Evolutionary conservation across 2,888 invertebrate genomes (phyloP), one percentile per base, ranked within the genome.

Genomic region (Trilocha varians): DNA sequence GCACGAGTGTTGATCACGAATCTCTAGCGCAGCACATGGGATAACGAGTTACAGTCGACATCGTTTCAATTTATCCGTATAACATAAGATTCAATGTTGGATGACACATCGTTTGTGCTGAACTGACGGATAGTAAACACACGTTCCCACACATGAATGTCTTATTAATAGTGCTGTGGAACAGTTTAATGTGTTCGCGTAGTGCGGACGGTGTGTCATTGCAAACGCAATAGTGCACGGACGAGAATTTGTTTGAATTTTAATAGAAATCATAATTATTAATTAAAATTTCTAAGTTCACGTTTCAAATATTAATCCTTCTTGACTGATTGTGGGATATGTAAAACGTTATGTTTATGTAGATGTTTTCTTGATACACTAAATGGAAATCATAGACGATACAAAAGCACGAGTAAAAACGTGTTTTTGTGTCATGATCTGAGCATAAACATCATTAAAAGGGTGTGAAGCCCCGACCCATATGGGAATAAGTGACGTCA

Each of bases 81-180:
- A 76, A 73, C 70, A 71, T 68, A 65, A 71, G 70, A 72, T 72
- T 71, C 65, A 75, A 76, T 70, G 71, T 66, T 64, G 69, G 71
- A 75, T 83, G 82, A 83, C 82, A 82, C 83, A 82, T 75, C 75
- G 70, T 65, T 74, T 67, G 79, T 66, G 68, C 71, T 67, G 71
- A 70, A 65, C 70, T 71, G 68, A 53, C 67, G 62, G 64, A 78
- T 82, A 80, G 84, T 83, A 83, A 84, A 83, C 80, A 76, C 59
- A 66, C 68, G 69, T 64, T 62, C 72, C 65, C 74, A 76, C 73
- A 76, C 72, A 67, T 72, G 69, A 67, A 64, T 63, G 65, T 68
- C 56, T 60, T 78, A 82, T 78, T 77, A 80, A 80, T 80, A 80
- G 80, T 73, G 70, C 74, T 71, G 74, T 77, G 71, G 11, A 25